phyloP scores from a whole-genome alignment of 1,140 invertebrate genomes.

The Manduca sexta region DNA sequence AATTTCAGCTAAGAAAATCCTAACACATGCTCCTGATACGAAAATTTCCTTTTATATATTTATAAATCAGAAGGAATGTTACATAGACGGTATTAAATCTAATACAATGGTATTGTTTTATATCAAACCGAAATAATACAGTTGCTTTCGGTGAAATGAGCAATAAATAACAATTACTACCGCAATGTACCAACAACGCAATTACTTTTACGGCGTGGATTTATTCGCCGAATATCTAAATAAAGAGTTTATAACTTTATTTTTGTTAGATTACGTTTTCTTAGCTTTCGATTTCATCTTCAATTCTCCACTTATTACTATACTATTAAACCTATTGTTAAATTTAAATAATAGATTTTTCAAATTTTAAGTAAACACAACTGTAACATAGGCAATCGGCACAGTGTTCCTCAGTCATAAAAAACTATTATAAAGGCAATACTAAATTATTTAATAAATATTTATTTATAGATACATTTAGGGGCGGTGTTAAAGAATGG shows the following conservation, averaged over 20 bases:
- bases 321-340: too few species aligned
- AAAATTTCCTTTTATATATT: constrained; percentile 11
- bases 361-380: too few species aligned
- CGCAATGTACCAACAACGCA: constrained; percentile 11
- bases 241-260: constrained; percentile 5
- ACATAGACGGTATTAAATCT: constrained; percentile 17
- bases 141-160: constrained; percentile 15
- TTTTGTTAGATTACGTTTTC: neutral
- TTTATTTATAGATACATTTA: too few species aligned
- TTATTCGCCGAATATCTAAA: constrained; percentile 4
- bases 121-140: constrained; percentile 18
- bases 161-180: constrained; percentile 23
- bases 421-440: too few species aligned
- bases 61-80: constrained; percentile 13
- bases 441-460: too few species aligned
- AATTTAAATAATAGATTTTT: too few species aligned
- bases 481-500: too few species aligned
- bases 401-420: too few species aligned
- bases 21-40: constrained; percentile 1
- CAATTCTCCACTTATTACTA: too few species aligned
- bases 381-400: too few species aligned
- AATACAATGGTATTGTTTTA: constrained; percentile 17
- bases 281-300: too few species aligned
- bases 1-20: constrained; percentile 12
- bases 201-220: constrained; percentile 15